A percentile compares a stretch with the other conserved stretches of the same genome.
Conservation (phyloP, 2,888 invertebrate species). For the Gerris lacustris region DNA sequence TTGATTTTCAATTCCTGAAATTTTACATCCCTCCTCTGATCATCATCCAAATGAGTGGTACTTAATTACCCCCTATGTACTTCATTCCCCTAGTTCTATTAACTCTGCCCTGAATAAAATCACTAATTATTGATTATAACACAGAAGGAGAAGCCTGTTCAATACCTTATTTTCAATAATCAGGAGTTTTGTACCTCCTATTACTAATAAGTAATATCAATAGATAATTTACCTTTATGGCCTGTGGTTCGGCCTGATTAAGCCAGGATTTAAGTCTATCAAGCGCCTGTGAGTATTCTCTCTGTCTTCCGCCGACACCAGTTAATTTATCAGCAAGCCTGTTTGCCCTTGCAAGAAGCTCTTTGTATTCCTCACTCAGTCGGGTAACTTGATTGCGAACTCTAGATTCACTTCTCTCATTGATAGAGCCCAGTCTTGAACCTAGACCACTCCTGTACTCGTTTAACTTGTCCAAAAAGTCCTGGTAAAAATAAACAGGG, state of each 20-base stretch:
- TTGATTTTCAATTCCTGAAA: no score
- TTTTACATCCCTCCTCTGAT: no score
- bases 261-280: conserved; percentile 70
- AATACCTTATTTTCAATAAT: no score
- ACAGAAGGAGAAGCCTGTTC: no score
- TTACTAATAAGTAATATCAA: no score
- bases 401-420: conserved; percentile 55
- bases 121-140: no score
- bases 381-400: conserved; percentile 67
- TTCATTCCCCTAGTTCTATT: no score
- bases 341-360: conserved; percentile 69
- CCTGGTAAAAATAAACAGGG: conserved; percentile 39
- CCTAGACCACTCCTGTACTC: conserved; percentile 77
- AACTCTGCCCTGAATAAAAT: no score
- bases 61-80: no score
- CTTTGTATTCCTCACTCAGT: conserved; percentile 66
- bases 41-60: no score
- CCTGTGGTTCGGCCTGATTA: conserved; percentile 48
- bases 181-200: no score
- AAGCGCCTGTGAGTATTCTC: conserved; percentile 70
- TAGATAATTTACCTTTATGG: conserved; percentile 42
- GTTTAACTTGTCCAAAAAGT: conserved; percentile 69
- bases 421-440: conserved; percentile 50
- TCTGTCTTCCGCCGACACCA: conserved; percentile 61
- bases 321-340: conserved; percentile 68